phyloP scores from a whole-genome alignment of 2,113 vertebrate genomes.

The Scortum barcoo region DNA sequence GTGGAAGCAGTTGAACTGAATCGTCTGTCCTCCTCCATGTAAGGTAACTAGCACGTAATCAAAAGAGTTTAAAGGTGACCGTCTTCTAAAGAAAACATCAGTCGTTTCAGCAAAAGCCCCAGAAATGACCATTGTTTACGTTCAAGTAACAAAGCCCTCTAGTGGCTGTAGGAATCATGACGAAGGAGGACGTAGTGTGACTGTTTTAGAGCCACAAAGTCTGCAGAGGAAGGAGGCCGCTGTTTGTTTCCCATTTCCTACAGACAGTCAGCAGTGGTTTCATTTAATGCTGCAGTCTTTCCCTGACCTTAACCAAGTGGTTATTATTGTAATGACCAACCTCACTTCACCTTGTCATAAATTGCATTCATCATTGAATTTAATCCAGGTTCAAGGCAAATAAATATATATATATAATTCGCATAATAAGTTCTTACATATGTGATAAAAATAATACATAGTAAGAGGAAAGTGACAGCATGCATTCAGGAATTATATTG shows the following conservation, averaged over 20 bases:
- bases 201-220: neutral
- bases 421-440: neutral
- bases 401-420: neutral
- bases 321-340: neutral
- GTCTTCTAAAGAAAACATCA: neutral
- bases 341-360: neutral
- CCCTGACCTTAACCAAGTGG: neutral
- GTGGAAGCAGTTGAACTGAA: neutral
- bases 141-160: neutral
- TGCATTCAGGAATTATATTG: neutral
- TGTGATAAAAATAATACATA: conserved; percentile 2
- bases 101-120: neutral
- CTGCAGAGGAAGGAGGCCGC: neutral
- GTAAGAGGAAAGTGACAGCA: neutral
- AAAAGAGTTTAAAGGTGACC: neutral
- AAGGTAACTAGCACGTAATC: neutral
- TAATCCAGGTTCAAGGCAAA: too few species aligned
- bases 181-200: neutral
- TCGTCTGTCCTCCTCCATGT: too few species aligned
- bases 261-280: neutral
- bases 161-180: neutral
- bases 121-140: neutral
- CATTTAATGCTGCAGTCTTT: neutral
- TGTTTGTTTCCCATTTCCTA: neutral
- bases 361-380: neutral